Evolutionary conservation across 2,113 vertebrate species (phyloP).

Genomic region (Anseranas semipalmata): DNA sequence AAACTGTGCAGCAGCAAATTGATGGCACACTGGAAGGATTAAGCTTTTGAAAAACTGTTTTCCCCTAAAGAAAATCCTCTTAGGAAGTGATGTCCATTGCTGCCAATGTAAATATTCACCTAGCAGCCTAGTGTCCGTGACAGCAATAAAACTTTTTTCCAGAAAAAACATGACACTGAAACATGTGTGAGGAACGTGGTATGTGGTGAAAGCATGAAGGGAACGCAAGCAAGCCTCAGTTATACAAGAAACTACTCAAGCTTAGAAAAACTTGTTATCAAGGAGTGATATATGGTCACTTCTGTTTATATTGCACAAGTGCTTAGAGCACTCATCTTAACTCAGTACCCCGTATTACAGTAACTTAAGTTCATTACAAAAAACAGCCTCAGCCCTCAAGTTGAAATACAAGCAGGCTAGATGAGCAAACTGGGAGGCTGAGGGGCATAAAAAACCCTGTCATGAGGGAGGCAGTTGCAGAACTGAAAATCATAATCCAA

Average conservation of each 20-base stretch:
- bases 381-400: background rate
- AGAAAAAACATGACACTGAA: background rate
- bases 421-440: background rate
- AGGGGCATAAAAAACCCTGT: background rate
- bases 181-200: background rate
- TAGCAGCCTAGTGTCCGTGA: background rate
- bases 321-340: background rate
- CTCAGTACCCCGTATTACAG: background rate
- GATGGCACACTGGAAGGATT: background rate
- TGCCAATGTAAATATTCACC: slow-evolving; percentile 25
- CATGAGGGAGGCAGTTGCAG: background rate
- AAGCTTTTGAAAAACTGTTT: slow-evolving; percentile 21
- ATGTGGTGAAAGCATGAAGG: background rate
- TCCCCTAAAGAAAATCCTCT: slow-evolving; percentile 4
- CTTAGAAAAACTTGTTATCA: background rate
- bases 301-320: background rate
- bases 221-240: background rate
- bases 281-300: background rate
- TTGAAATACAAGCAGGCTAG: background rate
- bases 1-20: background rate
- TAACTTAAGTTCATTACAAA: background rate
- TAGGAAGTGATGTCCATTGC: background rate
- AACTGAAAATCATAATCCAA: background rate
- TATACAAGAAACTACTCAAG: background rate
- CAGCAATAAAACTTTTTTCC: background rate